Conservation (phyloP, 2,888 invertebrate species). For the Pomacea canaliculata region DNA sequence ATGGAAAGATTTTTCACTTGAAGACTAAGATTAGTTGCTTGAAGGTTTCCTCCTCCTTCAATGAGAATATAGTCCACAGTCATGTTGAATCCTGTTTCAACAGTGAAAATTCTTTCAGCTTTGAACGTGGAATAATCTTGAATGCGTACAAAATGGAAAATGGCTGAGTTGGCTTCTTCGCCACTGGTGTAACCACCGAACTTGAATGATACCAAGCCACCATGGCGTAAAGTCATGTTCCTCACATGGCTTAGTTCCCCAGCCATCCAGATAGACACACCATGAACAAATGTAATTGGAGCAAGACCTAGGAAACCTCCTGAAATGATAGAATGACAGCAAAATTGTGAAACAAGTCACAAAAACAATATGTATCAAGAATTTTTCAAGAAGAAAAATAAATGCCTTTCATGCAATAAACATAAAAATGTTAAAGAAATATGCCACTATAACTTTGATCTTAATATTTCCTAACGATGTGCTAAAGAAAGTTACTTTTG, state of each 20-base stretch:
- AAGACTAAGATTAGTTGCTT: conserved; percentile 46
- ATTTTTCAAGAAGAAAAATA: not conserved
- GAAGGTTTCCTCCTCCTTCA: conserved; percentile 54
- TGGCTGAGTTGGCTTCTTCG: conserved; percentile 2
- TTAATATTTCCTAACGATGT: not conserved
- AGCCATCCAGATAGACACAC: conserved; percentile 54
- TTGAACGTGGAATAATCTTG: conserved; percentile 52
- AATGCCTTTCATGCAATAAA: no score
- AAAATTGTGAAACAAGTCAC: not conserved
- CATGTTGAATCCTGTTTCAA: conserved; percentile 39
- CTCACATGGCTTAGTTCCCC: conserved; percentile 49
- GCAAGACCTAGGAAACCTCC: conserved; percentile 38
- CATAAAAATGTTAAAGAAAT: not conserved
- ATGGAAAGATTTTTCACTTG: conserved; percentile 45
- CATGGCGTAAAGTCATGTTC: conserved; percentile 50
- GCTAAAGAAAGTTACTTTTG: no score
- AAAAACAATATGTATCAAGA: not conserved
- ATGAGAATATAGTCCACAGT: conserved; percentile 40
- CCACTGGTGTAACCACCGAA: conserved; percentile 43
- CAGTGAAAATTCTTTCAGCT: conserved; percentile 41
- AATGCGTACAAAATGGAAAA: conserved; percentile 38
- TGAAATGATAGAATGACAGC: not conserved
- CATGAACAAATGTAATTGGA: conserved; percentile 50
- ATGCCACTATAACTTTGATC: not conserved
- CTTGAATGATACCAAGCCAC: conserved; percentile 46